Conservation (phyloP, 1,140 invertebrate species). For the Meloidogyne chitwoodi region DNA sequence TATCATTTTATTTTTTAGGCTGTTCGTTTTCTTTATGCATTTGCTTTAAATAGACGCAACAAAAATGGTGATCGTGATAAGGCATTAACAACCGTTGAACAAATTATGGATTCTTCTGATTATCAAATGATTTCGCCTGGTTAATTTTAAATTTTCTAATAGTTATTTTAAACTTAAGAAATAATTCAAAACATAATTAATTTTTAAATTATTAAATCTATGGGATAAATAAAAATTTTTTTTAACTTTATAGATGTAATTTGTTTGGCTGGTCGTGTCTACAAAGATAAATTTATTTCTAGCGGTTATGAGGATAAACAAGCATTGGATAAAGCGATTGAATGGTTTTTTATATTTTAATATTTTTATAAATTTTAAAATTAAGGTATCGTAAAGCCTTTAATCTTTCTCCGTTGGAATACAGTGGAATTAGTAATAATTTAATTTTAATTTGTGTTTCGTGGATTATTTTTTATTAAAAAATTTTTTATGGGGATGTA, state of each 20-base stretch:
- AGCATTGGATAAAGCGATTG: conserved; percentile 83
- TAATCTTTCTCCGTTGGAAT: conserved; percentile 94
- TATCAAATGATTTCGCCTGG: conserved; percentile 79
- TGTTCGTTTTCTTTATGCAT: conserved; percentile 88
- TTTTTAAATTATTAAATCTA: too few relatives aligned
- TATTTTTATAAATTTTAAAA: conserved; percentile 15
- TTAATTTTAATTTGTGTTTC: not conserved
- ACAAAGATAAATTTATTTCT: conserved; percentile 97
- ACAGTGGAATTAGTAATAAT: conserved; percentile 81
- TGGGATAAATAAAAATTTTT: not conserved
- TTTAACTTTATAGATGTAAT: conserved; percentile 73
- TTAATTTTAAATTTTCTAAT: not conserved
- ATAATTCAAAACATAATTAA: too few relatives aligned
- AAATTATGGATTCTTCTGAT: conserved; percentile 80
- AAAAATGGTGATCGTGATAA: conserved; percentile 87
- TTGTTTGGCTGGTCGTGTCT: conserved; percentile 95
- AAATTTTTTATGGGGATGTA: too few relatives aligned
- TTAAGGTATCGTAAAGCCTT: conserved; percentile 86
- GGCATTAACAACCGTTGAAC: conserved; percentile 83
- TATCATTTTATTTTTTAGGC: conserved; percentile 62
- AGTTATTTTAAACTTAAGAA: too few relatives aligned
- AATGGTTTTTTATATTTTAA: conserved; percentile 69
- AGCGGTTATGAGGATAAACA: conserved; percentile 82
- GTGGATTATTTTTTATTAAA: too few relatives aligned
- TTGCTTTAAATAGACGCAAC: conserved; percentile 91